A percentile compares a stretch with the other conserved stretches of the same genome.
Evolutionary conservation across 1,140 invertebrate genomes (phyloP).

Genomic region (Micrasema minimum): DNA sequence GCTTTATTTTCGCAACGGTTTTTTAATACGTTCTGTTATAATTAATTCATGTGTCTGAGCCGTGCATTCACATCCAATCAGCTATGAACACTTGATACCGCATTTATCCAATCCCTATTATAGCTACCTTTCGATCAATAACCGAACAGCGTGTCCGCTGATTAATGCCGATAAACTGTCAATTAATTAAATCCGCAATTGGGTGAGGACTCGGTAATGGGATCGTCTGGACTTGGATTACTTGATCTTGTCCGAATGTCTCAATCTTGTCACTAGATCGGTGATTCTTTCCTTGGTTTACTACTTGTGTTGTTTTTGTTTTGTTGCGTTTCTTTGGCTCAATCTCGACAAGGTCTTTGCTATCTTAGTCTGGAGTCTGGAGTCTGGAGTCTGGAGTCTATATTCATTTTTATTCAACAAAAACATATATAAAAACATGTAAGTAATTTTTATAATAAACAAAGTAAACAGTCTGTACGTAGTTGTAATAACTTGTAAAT

Average conservation of each 20-base stretch:
- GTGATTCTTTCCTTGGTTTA: constrained; percentile 16
- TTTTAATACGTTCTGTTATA: no score
- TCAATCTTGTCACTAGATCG: constrained; percentile 45
- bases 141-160: constrained; percentile 24
- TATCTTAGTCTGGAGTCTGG: no score
- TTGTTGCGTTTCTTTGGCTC: constrained; percentile 20
- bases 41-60: constrained; percentile 11
- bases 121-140: constrained; percentile 20
- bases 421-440: no score
- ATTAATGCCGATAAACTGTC: constrained; percentile 33
- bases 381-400: no score
- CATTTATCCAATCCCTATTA: neutral
- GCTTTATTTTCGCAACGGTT: no score
- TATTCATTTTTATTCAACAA: no score
- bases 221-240: constrained; percentile 15
- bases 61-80: constrained; percentile 22
- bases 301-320: constrained; percentile 20
- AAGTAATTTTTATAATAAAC: no score
- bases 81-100: constrained; percentile 12
- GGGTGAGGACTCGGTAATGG: neutral
- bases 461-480: no score
- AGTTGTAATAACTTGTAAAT: no score
- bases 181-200: constrained; percentile 33
- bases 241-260: constrained; percentile 37
- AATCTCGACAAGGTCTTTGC: no score